phyloP scores from a whole-genome alignment of 23 tunicate genomes.

The Ciona savignyi region DNA sequence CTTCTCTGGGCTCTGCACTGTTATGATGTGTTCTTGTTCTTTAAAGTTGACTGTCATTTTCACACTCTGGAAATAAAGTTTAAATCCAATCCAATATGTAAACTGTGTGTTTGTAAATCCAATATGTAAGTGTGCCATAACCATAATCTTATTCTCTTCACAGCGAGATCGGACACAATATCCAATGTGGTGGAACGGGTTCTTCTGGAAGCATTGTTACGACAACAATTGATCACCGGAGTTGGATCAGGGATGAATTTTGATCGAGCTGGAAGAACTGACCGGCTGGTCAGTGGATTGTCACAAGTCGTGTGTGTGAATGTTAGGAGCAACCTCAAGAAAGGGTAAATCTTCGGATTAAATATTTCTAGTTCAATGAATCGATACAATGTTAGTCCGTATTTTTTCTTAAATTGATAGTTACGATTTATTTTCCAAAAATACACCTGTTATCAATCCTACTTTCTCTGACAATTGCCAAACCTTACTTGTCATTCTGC shows the following conservation, averaged over 20 bases:
- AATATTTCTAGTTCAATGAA: background rate
- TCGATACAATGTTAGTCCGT: background rate
- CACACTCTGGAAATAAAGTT: background rate
- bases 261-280: slow-evolving; percentile 79
- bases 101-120: too few relatives aligned
- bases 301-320: slow-evolving; percentile 56
- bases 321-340: slow-evolving; percentile 53
- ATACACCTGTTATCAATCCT: too few relatives aligned
- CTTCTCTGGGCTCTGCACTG: too few relatives aligned
- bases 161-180: background rate
- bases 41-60: too few relatives aligned
- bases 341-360: slow-evolving; percentile 31
- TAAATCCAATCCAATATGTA: too few relatives aligned
- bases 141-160: background rate
- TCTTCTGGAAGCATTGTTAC: slow-evolving; percentile 69
- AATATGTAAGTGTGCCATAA: background rate
- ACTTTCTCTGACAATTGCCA: too few relatives aligned
- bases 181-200: slow-evolving; percentile 67
- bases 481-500: too few relatives aligned
- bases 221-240: slow-evolving; percentile 59
- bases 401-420: too few relatives aligned
- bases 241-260: background rate
- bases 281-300: slow-evolving; percentile 53
- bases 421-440: too few relatives aligned
- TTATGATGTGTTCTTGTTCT: too few relatives aligned